Conservation (phyloP, 2,113 vertebrate genomes). For the Phrynosoma platyrhinos region DNA sequence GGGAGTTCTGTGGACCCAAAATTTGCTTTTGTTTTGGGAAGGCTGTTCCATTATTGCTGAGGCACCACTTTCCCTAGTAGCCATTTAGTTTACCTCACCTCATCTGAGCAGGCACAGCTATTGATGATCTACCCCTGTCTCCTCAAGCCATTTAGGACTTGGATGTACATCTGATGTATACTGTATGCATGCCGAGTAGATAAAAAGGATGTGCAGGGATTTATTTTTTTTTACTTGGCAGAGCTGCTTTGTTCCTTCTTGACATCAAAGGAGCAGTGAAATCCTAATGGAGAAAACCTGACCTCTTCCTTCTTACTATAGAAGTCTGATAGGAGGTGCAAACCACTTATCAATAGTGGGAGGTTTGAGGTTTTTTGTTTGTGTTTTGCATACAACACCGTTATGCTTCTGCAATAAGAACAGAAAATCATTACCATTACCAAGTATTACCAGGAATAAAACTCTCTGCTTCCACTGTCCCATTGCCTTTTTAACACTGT, state of each 20-base stretch:
- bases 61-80: not conserved
- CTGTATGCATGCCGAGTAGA: not conserved
- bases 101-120: not conserved
- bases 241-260: slow-evolving; percentile 1
- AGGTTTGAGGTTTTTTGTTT: no score
- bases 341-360: slow-evolving; percentile 8
- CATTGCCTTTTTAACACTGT: not conserved
- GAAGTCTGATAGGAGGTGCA: slow-evolving; percentile 28
- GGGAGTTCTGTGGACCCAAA: no score
- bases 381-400: slow-evolving; percentile 1
- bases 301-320: not conserved
- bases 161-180: no score
- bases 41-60: no score
- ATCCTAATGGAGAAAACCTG: slow-evolving; percentile 18
- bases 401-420: not conserved
- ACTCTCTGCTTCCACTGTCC: not conserved
- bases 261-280: not conserved
- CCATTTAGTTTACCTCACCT: no score
- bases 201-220: not conserved
- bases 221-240: not conserved
- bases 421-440: not conserved
- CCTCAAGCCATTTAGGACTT: not conserved
- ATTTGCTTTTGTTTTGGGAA: no score
- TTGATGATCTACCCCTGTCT: no score
- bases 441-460: not conserved